Conservation (phyloP, 2,888 invertebrate genomes). For the Nomada ruficornis region DNA sequence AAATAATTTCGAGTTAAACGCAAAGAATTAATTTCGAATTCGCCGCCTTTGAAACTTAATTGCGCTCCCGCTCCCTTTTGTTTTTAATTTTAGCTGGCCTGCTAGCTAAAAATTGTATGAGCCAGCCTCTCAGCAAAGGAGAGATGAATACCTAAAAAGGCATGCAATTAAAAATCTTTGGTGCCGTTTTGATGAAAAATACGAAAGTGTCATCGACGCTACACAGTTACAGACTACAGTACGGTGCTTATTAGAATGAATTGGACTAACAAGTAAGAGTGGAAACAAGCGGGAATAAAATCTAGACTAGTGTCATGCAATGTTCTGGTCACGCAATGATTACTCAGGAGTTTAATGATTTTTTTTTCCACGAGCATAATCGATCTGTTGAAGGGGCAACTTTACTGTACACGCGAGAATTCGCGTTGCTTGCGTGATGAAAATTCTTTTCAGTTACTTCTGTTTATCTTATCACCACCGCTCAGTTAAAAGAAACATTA, state of each 20-base stretch:
- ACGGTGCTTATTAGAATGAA: neutral
- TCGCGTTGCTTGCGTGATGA: neutral
- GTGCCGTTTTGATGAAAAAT: neutral
- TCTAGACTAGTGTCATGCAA: neutral
- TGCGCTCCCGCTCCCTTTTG: neutral
- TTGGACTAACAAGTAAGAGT: neutral
- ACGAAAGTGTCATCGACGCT: too few species aligned
- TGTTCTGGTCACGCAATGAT: slow-evolving; percentile 47
- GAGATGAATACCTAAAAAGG: neutral
- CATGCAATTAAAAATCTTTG: neutral
- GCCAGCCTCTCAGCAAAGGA: neutral
- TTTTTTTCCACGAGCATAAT: slow-evolving; percentile 19
- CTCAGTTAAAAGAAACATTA: too few species aligned
- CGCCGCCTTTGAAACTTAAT: slow-evolving; percentile 6
- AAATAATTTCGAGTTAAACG: neutral
- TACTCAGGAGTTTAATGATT: slow-evolving; percentile 43
- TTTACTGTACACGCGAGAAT: neutral
- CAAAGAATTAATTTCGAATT: slow-evolving; percentile 1
- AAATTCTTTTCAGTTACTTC: neutral
- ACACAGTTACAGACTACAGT: neutral
- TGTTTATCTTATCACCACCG: neutral
- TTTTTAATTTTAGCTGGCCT: neutral
- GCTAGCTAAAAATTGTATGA: neutral
- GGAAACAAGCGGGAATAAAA: slow-evolving; percentile 1
- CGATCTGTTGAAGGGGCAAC: slow-evolving; percentile 17